Percentiles rank a stretch among this genome's conserved stretches.
Evolutionary conservation across 2,888 invertebrate species (phyloP).

Genomic region (Volucella zonaria): DNA sequence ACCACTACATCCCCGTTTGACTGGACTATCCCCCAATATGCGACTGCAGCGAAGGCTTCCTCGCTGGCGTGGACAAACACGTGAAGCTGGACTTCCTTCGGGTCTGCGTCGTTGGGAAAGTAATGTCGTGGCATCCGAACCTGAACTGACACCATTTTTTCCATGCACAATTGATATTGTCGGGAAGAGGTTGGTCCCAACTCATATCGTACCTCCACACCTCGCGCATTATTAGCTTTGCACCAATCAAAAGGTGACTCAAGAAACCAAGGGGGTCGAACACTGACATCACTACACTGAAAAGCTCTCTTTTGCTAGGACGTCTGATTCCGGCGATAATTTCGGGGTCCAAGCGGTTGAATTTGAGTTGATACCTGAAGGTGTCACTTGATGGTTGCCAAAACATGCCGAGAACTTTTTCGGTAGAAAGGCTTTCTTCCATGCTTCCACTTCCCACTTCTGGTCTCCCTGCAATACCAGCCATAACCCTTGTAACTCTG

Average conservation of each 20-base stretch:
- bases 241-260: not conserved
- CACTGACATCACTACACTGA: not conserved
- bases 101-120: not conserved
- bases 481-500: too few species aligned
- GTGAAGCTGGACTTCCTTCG: slow-evolving; percentile 7
- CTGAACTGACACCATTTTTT: too few species aligned
- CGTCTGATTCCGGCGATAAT: not conserved
- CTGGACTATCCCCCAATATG: slow-evolving; percentile 20
- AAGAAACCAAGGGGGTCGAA: not conserved
- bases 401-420: too few species aligned
- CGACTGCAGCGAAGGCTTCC: slow-evolving; percentile 23
- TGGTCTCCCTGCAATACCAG: too few species aligned
- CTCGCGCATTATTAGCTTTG: not conserved
- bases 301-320: too few species aligned
- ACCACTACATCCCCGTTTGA: slow-evolving; percentile 22
- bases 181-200: slow-evolving; percentile 8
- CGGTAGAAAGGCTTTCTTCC: too few species aligned
- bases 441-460: too few species aligned
- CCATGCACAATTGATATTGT: not conserved
- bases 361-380: too few species aligned
- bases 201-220: slow-evolving; percentile 4
- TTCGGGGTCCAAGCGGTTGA: too few species aligned
- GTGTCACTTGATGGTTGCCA: too few species aligned
- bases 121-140: not conserved
- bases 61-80: too few species aligned